Conservation (phyloP, 2,888 invertebrate species). For the Noctua pronuba region DNA sequence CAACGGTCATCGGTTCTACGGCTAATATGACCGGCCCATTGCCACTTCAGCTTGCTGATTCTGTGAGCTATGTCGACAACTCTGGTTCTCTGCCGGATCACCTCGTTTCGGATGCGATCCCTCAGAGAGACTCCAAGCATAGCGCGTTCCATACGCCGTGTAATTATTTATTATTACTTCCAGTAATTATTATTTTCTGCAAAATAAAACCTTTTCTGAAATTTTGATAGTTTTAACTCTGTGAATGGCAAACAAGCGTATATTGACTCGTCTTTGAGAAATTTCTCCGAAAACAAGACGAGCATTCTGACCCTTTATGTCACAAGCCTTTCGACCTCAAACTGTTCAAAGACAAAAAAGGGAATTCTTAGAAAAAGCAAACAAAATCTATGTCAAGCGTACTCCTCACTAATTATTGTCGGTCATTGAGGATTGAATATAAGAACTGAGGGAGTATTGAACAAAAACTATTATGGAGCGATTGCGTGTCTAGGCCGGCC, state of each 20-base stretch:
- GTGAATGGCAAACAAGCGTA: neutral
- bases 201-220: neutral
- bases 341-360: conserved; percentile 8
- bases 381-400: neutral
- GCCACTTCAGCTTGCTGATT: too few relatives aligned
- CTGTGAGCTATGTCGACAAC: too few relatives aligned
- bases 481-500: conserved; percentile 16
- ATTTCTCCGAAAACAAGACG: neutral
- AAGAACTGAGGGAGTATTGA: conserved; percentile 19
- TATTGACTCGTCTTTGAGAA: neutral
- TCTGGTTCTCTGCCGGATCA: too few relatives aligned
- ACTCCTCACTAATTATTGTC: neutral
- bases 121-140: too few relatives aligned
- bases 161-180: neutral
- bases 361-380: conserved; percentile 23
- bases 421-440: conserved; percentile 8
- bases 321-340: neutral
- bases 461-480: conserved; percentile 26
- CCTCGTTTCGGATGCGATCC: too few relatives aligned
- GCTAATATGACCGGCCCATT: too few relatives aligned
- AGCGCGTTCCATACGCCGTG: too few relatives aligned
- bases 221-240: neutral
- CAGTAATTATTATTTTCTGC: neutral
- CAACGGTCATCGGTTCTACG: too few relatives aligned
- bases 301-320: neutral